Evolutionary conservation across 2,888 invertebrate species (phyloP).

Genomic region (Dryocosmus kuriphilus): DNA sequence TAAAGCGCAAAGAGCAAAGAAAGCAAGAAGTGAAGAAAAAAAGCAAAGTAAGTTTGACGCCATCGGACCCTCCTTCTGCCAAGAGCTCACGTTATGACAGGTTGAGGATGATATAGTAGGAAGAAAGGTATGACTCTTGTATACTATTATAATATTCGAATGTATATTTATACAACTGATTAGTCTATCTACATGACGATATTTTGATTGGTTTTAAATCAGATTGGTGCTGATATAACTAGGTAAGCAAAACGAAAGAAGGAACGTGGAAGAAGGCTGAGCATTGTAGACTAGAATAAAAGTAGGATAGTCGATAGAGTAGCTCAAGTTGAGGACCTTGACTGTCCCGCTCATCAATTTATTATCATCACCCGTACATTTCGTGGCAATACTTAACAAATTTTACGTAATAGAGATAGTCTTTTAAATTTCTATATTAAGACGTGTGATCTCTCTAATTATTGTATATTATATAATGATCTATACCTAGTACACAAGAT

Average conservation of each 20-base stretch:
- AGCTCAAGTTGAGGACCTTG: constrained; percentile 73
- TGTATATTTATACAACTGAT: constrained; percentile 77
- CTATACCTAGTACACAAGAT: constrained; percentile 72
- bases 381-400: constrained; percentile 74
- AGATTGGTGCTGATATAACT: constrained; percentile 76
- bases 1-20: constrained; percentile 33
- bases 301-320: constrained; percentile 73
- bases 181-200: constrained; percentile 76
- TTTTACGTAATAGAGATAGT: constrained; percentile 76
- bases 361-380: constrained; percentile 67
- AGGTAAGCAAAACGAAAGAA: constrained; percentile 66
- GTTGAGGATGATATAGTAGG: constrained; percentile 48
- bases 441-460: constrained; percentile 78
- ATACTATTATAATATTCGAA: constrained; percentile 77
- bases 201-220: constrained; percentile 76
- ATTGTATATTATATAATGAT: constrained; percentile 74
- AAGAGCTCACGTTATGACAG: constrained; percentile 48
- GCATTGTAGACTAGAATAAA: constrained; percentile 73
- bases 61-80: constrained; percentile 46
- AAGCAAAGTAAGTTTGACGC: constrained; percentile 30
- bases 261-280: constrained; percentile 77
- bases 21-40: constrained; percentile 30
- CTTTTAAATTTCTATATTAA: constrained; percentile 77
- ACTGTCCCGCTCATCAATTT: constrained; percentile 70
- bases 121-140: constrained; percentile 71